Evolutionary conservation across 2,113 vertebrate species (phyloP).

Genomic region (Cyprinus carpio): DNA sequence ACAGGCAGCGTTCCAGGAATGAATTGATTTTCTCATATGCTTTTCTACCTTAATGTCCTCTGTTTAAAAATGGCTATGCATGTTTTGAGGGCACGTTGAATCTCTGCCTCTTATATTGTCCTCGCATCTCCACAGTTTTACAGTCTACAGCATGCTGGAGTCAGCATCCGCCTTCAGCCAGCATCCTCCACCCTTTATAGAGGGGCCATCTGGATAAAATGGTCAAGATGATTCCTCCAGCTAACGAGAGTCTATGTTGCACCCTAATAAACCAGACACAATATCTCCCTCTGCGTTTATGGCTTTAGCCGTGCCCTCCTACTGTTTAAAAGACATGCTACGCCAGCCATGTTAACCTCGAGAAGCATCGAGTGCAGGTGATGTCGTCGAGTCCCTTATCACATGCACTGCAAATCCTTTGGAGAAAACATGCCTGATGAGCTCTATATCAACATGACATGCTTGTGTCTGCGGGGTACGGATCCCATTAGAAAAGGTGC

Average conservation of each 20-base stretch:
- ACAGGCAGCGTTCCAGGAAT: slow-evolving; percentile 42
- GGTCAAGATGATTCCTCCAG: slow-evolving; percentile 38
- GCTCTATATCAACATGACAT: slow-evolving; percentile 13
- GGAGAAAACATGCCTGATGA: neutral
- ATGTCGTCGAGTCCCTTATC: neutral
- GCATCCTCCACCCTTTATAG: slow-evolving; percentile 22
- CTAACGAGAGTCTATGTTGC: slow-evolving; percentile 44
- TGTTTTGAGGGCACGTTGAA: slow-evolving; percentile 5
- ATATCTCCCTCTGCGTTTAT: slow-evolving; percentile 24
- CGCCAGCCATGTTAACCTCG: neutral
- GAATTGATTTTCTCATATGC: slow-evolving; percentile 57
- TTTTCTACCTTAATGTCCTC: slow-evolving; percentile 47
- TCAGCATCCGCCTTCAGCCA: slow-evolving; percentile 42
- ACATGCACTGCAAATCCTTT: neutral
- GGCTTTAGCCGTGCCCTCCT: neutral
- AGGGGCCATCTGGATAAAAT: slow-evolving; percentile 46
- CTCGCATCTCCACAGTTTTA: slow-evolving; percentile 32
- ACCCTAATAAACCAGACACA: slow-evolving; percentile 13
- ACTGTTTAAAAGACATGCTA: slow-evolving; percentile 26
- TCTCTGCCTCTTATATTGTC: slow-evolving; percentile 18
- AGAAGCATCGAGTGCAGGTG: neutral
- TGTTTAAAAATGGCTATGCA: slow-evolving; percentile 39
- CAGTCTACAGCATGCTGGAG: slow-evolving; percentile 32
- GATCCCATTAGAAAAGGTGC: slow-evolving; percentile 31
- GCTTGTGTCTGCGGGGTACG: slow-evolving; percentile 22